A percentile compares a stretch with the other conserved stretches of the same genome.
phyloP scores from a whole-genome alignment of 2,888 invertebrate genomes.

The Eulithis prunata region DNA sequence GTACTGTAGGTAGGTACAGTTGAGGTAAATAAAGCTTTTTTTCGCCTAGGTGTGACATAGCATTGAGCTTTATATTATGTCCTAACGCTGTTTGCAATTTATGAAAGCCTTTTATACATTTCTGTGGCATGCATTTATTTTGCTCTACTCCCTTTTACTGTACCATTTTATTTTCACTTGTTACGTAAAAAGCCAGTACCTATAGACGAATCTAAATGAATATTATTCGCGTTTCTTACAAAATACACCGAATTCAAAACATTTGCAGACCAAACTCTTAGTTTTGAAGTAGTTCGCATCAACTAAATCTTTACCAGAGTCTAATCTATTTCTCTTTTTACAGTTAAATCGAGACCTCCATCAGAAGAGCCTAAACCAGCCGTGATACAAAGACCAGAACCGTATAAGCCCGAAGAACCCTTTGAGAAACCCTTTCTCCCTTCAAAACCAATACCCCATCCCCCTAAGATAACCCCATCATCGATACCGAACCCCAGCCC shows the following conservation, averaged over 20 bases:
- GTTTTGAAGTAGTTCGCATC: neutral
- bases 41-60: no score
- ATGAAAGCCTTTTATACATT: conserved; percentile 2
- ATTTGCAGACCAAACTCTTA: conserved; percentile 22
- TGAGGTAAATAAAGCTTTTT: no score
- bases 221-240: neutral
- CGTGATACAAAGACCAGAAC: conserved; percentile 60
- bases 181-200: conserved; percentile 3
- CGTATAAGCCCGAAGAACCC: conserved; percentile 51
- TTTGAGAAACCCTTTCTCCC: conserved; percentile 66
- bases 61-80: neutral
- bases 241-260: neutral
- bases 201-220: neutral
- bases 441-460: conserved; percentile 67
- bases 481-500: conserved; percentile 80
- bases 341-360: conserved; percentile 44
- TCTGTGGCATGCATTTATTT: conserved; percentile 20
- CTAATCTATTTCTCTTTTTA: conserved; percentile 36
- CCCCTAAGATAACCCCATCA: conserved; percentile 77
- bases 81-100: neutral
- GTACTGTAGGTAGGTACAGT: no score
- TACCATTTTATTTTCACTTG: conserved; percentile 24
- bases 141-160: conserved; percentile 11
- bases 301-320: neutral
- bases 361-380: conserved; percentile 54